Conservation (phyloP, 1,140 invertebrate species). For the Camponotus vicinus region DNA sequence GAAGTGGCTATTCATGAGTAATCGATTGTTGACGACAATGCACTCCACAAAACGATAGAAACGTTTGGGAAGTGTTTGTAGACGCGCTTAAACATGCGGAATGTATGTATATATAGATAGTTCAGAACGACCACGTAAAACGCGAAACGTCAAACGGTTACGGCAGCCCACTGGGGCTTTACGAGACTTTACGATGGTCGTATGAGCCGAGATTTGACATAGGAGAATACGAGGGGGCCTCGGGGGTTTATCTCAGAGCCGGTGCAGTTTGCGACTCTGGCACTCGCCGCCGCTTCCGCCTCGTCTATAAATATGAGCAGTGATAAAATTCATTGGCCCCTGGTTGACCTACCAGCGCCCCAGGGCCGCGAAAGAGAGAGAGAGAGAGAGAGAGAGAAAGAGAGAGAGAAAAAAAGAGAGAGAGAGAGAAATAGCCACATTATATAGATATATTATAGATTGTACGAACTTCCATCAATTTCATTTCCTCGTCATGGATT, state of each 20-base stretch:
- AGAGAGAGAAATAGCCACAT: neutral
- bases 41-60: neutral
- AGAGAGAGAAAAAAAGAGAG: too few relatives aligned
- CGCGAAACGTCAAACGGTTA: constrained; percentile 68
- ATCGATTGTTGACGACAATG: constrained; percentile 41
- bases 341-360: constrained; percentile 8
- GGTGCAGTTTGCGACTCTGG: constrained; percentile 34
- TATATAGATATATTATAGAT: constrained; percentile 13
- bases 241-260: constrained; percentile 62
- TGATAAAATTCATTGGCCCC: constrained; percentile 78
- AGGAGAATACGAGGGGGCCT: constrained; percentile 57
- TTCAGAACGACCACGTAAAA: constrained; percentile 58
- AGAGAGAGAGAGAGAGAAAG: too few relatives aligned
- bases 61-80: neutral
- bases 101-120: constrained; percentile 10
- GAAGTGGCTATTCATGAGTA: neutral
- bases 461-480: constrained; percentile 22
- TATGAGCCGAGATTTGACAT: constrained; percentile 66
- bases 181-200: constrained; percentile 64
- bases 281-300: constrained; percentile 1
- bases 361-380: constrained; percentile 5
- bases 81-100: constrained; percentile 50
- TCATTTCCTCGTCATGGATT: constrained; percentile 40
- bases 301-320: constrained; percentile 69
- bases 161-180: constrained; percentile 50